phyloP scores from a whole-genome alignment of 1,140 invertebrate species.

The Chironomus striatipennis region DNA sequence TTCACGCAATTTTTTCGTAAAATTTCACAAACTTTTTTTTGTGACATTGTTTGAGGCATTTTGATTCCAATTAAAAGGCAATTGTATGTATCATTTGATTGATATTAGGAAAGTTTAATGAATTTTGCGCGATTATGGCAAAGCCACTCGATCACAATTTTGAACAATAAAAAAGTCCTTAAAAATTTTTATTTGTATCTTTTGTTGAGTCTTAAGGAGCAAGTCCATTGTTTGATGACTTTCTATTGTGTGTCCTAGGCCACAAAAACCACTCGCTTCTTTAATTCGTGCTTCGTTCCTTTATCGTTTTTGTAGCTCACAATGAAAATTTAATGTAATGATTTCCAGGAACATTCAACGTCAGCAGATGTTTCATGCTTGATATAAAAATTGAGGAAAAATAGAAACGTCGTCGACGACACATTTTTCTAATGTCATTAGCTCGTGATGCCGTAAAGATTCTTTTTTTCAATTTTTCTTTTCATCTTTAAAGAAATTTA shows the following conservation, averaged over 20 bases:
- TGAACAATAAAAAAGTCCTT: not conserved
- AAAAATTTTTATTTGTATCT: too few species aligned
- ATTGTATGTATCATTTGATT: slow-evolving; percentile 16
- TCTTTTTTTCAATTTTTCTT: too few species aligned
- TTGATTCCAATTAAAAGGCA: slow-evolving; percentile 2
- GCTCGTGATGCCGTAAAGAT: not conserved
- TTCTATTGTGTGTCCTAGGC: not conserved
- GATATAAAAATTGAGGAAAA: not conserved
- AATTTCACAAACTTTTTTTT: not conserved
- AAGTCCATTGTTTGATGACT: not conserved
- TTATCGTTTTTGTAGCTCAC: not conserved
- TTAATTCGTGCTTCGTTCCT: not conserved
- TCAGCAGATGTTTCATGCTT: not conserved
- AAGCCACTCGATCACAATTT: not conserved
- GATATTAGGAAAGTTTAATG: not conserved
- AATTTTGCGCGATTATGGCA: not conserved
- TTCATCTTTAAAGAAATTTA: not conserved
- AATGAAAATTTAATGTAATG: slow-evolving; percentile 9
- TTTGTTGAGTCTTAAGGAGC: not conserved
- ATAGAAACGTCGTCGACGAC: too few species aligned
- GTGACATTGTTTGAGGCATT: not conserved
- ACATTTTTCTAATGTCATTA: not conserved
- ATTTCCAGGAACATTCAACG: not conserved
- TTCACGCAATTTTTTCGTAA: too few species aligned
- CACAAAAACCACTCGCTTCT: not conserved